Base-by-base conservation (phyloP, 2,113 vertebrate genomes). In the Prochilodus magdalenae region DNA sequence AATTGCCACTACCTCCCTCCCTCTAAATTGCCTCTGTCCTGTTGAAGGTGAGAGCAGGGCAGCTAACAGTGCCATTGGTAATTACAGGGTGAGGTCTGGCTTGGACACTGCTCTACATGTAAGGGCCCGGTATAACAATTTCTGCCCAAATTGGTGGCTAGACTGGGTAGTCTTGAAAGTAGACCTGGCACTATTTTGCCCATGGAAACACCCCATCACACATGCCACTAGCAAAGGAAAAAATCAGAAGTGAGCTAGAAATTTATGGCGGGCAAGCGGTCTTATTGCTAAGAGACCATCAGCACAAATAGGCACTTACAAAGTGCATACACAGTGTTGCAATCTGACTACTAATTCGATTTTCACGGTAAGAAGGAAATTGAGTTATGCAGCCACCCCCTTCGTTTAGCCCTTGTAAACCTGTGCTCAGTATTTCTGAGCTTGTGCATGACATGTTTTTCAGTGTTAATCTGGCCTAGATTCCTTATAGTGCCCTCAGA, bases 51-150 rank as follows among this genome's bases (percentile, higher is more conserved):
- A 62, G 69, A 24, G 72, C 36, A 53, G 75, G 74, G 79, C 73
- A 57, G 77, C 20, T 75, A 81, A 80, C 82, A 81, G 80, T 67
- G 75, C 74, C 84, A 79, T 84, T 66, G 80, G 79, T 93, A 92
- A 94, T 91, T 91, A 88, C 79, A 92, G 86, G 86, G 89, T 86
- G 89, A 91, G 89, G 88, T 87, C 85, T 66, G 86, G 81, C 83
- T 91, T 91, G 84, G 89, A 84, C 18, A 73, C 40, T 40, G 77
- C 36, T 77, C 30, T 86, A 70, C 71, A 73, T 76, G 51, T 12
- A 6, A 44, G 53, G 71, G 57, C n/a, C 57, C n/a, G 12, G 22
- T 24, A 24, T 60, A 60, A 60, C 57, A 60, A 24, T 59, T 59
- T 59, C 55, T 59, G 20, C 55, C 55, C 55, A 59, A 60, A 60